Conservation (phyloP, 2,888 invertebrate species). For the Oscheius sp. region DNA sequence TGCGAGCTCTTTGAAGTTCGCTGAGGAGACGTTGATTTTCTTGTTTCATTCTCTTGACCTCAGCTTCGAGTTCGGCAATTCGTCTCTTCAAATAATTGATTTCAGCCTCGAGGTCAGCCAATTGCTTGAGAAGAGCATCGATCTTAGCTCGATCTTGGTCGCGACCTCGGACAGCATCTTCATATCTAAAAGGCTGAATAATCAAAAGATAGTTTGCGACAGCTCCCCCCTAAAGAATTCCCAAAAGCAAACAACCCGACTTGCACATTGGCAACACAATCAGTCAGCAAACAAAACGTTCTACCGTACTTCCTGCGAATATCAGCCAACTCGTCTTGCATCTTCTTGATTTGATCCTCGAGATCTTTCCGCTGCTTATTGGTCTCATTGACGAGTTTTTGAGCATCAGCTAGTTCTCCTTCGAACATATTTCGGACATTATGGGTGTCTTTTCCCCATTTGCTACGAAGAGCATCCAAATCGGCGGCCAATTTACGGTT, state of each 20-base stretch:
- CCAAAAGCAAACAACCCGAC: background rate
- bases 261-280: slow-evolving; percentile 3
- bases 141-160: slow-evolving; percentile 70
- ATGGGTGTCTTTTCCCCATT: slow-evolving; percentile 65
- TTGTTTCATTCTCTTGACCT: slow-evolving; percentile 69
- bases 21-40: slow-evolving; percentile 70
- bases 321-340: slow-evolving; percentile 66
- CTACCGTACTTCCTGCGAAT: slow-evolving; percentile 44
- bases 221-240: slow-evolving; percentile 7
- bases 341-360: slow-evolving; percentile 58
- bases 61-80: slow-evolving; percentile 61
- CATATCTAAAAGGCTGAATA: slow-evolving; percentile 49
- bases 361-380: slow-evolving; percentile 65
- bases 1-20: slow-evolving; percentile 70
- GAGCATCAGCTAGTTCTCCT: slow-evolving; percentile 56
- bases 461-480: slow-evolving; percentile 57
- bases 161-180: slow-evolving; percentile 67
- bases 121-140: slow-evolving; percentile 72
- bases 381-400: slow-evolving; percentile 60
- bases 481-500: slow-evolving; percentile 64
- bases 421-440: slow-evolving; percentile 58
- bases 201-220: background rate
- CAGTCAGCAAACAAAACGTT: slow-evolving; percentile 2
- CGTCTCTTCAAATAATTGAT: slow-evolving; percentile 69
- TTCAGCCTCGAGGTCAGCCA: slow-evolving; percentile 72